Conservation (phyloP, 2,888 invertebrate species). For the Parapristionchus giblindavisi region DNA sequence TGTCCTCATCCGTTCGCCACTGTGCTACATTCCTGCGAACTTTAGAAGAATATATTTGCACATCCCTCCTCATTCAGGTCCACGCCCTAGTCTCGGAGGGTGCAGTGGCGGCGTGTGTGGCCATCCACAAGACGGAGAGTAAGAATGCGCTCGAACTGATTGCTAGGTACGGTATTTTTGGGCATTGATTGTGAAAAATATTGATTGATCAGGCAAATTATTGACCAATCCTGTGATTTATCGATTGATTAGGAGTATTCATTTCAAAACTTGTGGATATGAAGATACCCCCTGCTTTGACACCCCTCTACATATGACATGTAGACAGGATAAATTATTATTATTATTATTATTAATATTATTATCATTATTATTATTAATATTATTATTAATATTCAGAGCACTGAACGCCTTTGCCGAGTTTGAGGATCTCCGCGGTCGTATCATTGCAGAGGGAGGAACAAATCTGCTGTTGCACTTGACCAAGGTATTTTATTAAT, state of each 20-base stretch:
- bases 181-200: background rate
- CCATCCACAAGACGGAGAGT: constrained; percentile 90
- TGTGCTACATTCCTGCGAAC: no score
- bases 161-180: constrained; percentile 70
- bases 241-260: background rate
- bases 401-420: constrained; percentile 60
- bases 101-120: constrained; percentile 87
- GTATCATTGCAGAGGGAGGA: constrained; percentile 94
- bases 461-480: constrained; percentile 79
- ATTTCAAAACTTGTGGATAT: no score
- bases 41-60: no score
- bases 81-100: constrained; percentile 82
- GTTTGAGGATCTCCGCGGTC: constrained; percentile 70
- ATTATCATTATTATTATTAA: no score
- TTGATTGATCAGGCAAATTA: background rate
- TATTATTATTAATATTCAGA: constrained; percentile 34
- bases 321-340: no score
- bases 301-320: no score
- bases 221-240: background rate
- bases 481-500: no score
- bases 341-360: no score
- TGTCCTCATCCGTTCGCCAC: no score
- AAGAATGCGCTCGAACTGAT: constrained; percentile 90
- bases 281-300: no score
- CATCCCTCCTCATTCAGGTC: constrained; percentile 7